A percentile compares a stretch with the other conserved stretches of the same genome.
phyloP scores from a whole-genome alignment of 2,888 invertebrate species.

The Morpho helenor region DNA sequence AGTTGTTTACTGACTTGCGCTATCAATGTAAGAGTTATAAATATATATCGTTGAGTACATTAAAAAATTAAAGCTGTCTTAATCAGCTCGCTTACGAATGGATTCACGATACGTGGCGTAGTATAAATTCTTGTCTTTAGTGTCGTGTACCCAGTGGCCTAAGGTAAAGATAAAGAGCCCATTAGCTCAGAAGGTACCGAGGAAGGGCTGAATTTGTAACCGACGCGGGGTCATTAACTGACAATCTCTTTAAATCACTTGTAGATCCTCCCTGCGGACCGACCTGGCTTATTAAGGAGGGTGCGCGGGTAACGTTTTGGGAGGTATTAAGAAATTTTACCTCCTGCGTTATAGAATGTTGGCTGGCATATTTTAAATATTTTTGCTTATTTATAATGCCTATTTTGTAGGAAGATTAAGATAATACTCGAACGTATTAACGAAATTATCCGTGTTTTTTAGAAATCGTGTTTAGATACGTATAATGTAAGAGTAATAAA shows the following conservation, averaged over 20 bases:
- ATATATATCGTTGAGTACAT: constrained; percentile 5
- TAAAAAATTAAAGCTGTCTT: constrained; percentile 18
- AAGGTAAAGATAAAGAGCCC: constrained; percentile 37
- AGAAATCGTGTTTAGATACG: too few relatives aligned
- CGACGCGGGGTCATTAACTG: constrained; percentile 64
- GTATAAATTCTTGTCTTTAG: constrained; percentile 31
- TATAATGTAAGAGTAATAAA: too few relatives aligned
- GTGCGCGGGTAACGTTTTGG: constrained; percentile 42
- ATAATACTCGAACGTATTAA: too few relatives aligned
- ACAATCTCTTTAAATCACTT: constrained; percentile 75
- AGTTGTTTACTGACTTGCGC: constrained; percentile 11
- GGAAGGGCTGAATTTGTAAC: constrained; percentile 68
- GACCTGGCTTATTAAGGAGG: constrained; percentile 60
- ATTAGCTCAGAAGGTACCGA: constrained; percentile 47
- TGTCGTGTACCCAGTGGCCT: constrained; percentile 31
- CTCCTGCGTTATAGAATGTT: constrained; percentile 32
- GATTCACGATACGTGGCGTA: constrained; percentile 13
- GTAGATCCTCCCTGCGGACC: constrained; percentile 58
- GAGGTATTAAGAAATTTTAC: constrained; percentile 64
- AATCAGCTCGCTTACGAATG: constrained; percentile 14
- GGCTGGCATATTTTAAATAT: constrained; percentile 15
- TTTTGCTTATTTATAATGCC: constrained; percentile 14
- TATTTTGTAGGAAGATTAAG: neutral
- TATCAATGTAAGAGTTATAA: constrained; percentile 8
- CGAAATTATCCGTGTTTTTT: too few relatives aligned